A percentile compares a stretch with the other conserved stretches of the same genome.
Conservation (phyloP, 2,113 vertebrate genomes). For the Dasyornis broadbenti region DNA sequence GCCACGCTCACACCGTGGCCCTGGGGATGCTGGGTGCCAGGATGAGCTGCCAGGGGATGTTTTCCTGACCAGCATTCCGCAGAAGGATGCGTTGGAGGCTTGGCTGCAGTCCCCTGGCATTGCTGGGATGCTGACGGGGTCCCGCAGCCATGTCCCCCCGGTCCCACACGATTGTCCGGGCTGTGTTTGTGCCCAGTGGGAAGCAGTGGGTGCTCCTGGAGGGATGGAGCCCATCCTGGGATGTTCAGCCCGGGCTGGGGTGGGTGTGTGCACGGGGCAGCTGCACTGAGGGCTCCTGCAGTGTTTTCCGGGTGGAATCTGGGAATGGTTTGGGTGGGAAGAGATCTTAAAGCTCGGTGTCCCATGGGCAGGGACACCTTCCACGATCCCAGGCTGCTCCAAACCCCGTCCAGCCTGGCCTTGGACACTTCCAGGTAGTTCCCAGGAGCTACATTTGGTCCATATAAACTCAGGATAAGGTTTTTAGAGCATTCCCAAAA, state of each 20-base stretch:
- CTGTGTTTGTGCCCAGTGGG: background rate
- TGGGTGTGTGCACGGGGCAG: background rate
- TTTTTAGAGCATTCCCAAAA: background rate
- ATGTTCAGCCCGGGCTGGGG: background rate
- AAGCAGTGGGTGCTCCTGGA: background rate
- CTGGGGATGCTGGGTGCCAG: background rate
- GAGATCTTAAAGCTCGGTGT: background rate
- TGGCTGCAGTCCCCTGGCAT: accelerated
- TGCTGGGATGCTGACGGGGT: background rate
- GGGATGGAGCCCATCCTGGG: background rate
- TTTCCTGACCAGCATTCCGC: background rate
- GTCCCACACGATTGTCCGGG: background rate
- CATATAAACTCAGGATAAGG: background rate
- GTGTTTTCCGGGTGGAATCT: accelerated
- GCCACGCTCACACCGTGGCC: background rate
- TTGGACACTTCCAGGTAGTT: accelerated
- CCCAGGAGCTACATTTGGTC: background rate
- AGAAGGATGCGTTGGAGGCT: background rate
- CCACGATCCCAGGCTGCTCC: accelerated
- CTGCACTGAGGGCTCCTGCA: background rate
- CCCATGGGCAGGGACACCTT: background rate
- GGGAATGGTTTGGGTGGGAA: background rate
- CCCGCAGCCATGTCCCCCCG: too few relatives aligned
- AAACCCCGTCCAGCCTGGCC: accelerated
- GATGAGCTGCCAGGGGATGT: background rate